Conservation (phyloP, 2,797 vertebrate species). For the Heliangelus exortis region DNA sequence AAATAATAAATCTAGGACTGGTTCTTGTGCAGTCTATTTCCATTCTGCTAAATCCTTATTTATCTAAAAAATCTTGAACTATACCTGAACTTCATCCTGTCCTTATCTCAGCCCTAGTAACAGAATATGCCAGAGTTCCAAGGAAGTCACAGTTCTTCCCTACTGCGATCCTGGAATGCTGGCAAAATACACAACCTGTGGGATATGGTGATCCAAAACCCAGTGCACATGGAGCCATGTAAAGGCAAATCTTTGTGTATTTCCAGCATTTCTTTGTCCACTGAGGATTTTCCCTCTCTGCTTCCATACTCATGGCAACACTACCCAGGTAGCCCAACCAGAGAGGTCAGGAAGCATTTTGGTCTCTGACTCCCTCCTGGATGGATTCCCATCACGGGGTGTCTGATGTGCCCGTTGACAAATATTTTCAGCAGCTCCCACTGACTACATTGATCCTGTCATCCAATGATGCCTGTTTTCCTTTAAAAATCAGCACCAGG, state of each 20-base stretch:
- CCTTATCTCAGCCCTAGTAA: not conserved
- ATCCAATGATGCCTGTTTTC: not conserved
- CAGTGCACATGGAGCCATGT: not conserved
- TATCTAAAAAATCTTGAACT: not conserved
- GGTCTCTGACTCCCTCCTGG: not conserved
- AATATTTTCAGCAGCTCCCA: not conserved
- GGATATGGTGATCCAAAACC: not conserved
- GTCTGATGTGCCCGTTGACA: rapidly evolving
- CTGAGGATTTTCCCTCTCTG: not conserved
- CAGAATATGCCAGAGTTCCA: not conserved
- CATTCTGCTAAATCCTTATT: not conserved
- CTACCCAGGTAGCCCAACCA: not conserved
- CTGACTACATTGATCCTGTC: not conserved
- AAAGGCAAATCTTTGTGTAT: not conserved
- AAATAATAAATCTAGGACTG: not conserved
- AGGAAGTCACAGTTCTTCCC: not conserved
- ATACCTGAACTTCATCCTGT: not conserved
- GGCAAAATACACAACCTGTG: not conserved
- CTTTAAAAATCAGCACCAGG: constrained; percentile 25
- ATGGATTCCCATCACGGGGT: not conserved
- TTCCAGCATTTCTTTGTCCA: not conserved
- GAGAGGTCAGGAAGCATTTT: not conserved
- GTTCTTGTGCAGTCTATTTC: not conserved
- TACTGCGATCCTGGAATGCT: not conserved
- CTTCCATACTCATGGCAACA: not conserved